phyloP scores from a whole-genome alignment of 2,888 invertebrate genomes.

The Pogonocherus hispidulus region DNA sequence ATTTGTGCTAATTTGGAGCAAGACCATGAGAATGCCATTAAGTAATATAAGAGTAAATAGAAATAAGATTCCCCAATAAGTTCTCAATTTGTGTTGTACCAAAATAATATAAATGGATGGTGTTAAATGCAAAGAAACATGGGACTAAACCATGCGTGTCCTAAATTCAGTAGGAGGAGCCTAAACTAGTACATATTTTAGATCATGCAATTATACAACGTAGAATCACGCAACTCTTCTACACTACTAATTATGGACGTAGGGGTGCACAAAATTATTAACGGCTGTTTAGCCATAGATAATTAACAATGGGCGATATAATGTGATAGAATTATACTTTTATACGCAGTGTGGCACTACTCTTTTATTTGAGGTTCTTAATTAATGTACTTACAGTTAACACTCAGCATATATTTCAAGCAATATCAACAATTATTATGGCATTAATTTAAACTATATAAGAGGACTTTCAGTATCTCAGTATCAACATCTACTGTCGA shows the following conservation, averaged over 20 bases:
- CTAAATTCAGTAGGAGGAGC: conserved; percentile 22
- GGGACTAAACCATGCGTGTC: conserved; percentile 22
- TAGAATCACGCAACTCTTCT: conserved; percentile 27
- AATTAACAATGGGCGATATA: conserved; percentile 6
- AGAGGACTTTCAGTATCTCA: too few relatives aligned
- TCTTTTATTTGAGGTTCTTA: neutral
- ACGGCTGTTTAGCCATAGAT: conserved; percentile 1
- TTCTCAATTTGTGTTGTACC: neutral
- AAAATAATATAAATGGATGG: neutral
- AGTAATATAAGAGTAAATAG: too few relatives aligned
- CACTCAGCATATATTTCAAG: neutral
- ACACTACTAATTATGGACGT: conserved; percentile 22
- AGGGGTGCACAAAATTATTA: conserved; percentile 4
- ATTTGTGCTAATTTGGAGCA: too few relatives aligned
- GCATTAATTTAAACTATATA: too few relatives aligned
- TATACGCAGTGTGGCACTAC: neutral
- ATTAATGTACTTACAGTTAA: neutral
- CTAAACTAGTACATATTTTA: conserved; percentile 16
- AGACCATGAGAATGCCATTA: too few relatives aligned
- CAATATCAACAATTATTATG: too few relatives aligned
- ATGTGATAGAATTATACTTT: neutral
- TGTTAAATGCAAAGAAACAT: conserved; percentile 7
- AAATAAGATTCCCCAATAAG: neutral
- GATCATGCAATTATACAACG: conserved; percentile 11
- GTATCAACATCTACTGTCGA: too few relatives aligned